Evolutionary conservation across 1,140 invertebrate species (phyloP).

Genomic region (Elysia chlorotica): DNA sequence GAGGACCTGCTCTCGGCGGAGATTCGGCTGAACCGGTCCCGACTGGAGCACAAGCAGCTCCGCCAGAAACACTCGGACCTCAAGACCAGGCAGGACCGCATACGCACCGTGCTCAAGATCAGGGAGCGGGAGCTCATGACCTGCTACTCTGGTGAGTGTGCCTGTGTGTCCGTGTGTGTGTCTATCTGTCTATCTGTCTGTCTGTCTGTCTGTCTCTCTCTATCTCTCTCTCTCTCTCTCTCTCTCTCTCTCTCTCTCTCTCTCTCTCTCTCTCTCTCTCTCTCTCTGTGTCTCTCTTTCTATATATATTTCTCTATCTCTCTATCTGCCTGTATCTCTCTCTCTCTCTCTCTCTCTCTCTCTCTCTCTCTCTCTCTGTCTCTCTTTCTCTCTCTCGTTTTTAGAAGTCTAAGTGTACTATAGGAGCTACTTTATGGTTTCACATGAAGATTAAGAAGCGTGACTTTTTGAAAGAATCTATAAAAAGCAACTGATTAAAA

Average conservation of each 20-base stretch:
- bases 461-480: too few species aligned
- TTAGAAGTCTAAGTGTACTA: too few species aligned
- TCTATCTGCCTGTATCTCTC: background rate
- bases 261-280: background rate
- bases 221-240: background rate
- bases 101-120: conserved; percentile 25
- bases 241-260: conserved; percentile 1
- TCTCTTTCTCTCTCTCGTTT: background rate
- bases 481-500: too few species aligned
- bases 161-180: background rate
- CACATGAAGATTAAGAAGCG: too few species aligned
- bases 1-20: conserved; percentile 38
- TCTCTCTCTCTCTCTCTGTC: background rate
- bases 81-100: conserved; percentile 18
- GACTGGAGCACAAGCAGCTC: conserved; percentile 11
- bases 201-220: background rate
- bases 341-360: conserved; percentile 5
- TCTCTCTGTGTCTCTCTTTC: too few species aligned
- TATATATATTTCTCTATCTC: background rate
- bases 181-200: background rate
- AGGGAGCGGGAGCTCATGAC: conserved; percentile 40
- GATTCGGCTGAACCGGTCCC: conserved; percentile 30
- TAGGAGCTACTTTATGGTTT: too few species aligned
- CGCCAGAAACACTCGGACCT: conserved; percentile 27
- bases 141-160: conserved; percentile 41